Conservation (phyloP, 2,113 vertebrate species). For the Lepisosteus oculatus region DNA sequence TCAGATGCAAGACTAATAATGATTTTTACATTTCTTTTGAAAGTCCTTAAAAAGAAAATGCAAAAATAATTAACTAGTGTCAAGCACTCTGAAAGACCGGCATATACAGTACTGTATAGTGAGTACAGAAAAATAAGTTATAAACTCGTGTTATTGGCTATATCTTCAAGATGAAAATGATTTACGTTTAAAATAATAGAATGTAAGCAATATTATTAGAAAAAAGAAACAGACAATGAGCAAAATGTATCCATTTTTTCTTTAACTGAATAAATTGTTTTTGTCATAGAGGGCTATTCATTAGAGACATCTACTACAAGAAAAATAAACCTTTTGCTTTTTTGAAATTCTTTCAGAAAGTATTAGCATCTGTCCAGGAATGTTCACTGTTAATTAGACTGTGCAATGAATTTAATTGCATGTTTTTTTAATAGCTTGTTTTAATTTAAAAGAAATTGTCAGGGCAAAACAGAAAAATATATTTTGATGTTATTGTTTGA, state of each 20-base stretch:
- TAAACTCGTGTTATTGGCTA: slow-evolving; percentile 5
- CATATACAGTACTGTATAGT: too few species aligned
- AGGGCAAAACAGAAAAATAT: too few species aligned
- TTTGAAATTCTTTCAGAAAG: slow-evolving; percentile 26
- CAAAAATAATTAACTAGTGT: too few species aligned
- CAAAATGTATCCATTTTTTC: slow-evolving; percentile 55
- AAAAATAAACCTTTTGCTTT: background rate
- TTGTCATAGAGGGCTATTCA: slow-evolving; percentile 19
- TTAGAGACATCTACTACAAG: slow-evolving; percentile 17
- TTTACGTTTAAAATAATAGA: slow-evolving; percentile 5
- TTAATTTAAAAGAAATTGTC: background rate
- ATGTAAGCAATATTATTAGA: background rate
- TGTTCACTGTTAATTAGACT: background rate
- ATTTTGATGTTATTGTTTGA: too few species aligned
- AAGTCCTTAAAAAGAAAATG: too few species aligned
- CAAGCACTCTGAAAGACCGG: too few species aligned
- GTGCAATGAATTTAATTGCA: slow-evolving; percentile 17
- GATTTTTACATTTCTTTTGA: too few species aligned
- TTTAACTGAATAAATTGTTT: slow-evolving; percentile 67
- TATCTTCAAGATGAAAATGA: slow-evolving; percentile 2
- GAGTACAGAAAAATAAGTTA: background rate
- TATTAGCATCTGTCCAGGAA: background rate
- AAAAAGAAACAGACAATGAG: slow-evolving; percentile 6
- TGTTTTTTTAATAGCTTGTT: slow-evolving; percentile 17
- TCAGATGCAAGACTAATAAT: too few species aligned